These are phyloP conservation scores for Serinus canaria DNA, from an alignment of 2,113 vertebrate species.

Conservation along the genomic window DNA sequence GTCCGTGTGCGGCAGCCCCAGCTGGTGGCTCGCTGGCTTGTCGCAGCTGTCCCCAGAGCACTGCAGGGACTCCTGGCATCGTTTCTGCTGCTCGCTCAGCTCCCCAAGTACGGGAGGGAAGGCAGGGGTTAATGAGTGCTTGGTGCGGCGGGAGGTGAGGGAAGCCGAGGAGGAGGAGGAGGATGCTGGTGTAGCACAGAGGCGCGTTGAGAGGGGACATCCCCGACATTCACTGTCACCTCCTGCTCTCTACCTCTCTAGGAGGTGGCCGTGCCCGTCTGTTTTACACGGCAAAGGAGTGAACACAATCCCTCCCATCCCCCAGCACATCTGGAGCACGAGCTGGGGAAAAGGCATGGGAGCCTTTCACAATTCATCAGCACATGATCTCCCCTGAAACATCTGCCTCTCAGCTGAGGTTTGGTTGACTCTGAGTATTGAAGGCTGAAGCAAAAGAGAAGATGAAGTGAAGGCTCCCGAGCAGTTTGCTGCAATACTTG, in stretches of 20 bases:
- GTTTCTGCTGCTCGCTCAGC: background rate
- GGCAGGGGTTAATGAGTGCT: background rate
- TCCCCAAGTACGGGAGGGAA: background rate
- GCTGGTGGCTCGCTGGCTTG: background rate
- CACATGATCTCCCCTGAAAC: background rate
- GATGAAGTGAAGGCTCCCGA: background rate
- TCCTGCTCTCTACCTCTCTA: accelerated
- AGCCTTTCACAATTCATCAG: background rate
- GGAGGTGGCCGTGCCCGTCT: background rate
- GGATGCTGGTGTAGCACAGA: background rate
- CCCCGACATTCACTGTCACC: accelerated
- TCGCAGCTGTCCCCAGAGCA: background rate
- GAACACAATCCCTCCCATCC: background rate
- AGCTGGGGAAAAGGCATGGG: background rate
- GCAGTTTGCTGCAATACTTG: background rate
- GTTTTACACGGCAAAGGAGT: accelerated
- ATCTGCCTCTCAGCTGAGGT: background rate
- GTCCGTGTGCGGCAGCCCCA: background rate
- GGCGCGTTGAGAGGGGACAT: background rate
- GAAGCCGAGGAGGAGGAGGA: background rate
- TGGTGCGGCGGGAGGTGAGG: background rate
- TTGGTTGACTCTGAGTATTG: background rate
- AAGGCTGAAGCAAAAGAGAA: background rate
- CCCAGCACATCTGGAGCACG: background rate
- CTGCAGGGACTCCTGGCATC: accelerated